Conservation (phyloP, 2,888 invertebrate species). For the Drosophila borborema region DNA sequence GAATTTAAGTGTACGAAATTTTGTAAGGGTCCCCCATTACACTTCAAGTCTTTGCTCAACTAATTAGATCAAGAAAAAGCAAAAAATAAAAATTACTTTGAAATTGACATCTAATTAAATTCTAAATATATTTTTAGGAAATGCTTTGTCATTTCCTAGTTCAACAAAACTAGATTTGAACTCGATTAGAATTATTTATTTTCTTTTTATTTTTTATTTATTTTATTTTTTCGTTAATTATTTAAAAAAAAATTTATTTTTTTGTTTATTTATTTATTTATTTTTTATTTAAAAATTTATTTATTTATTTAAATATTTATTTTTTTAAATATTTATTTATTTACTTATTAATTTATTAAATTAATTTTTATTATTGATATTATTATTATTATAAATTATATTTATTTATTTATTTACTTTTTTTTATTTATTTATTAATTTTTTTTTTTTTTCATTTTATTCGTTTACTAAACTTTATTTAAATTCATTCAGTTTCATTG, state of each 20-base stretch:
- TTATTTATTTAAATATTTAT: not conserved
- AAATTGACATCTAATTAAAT: constrained; percentile 8
- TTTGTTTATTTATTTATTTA: too few relatives aligned
- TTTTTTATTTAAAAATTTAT: not conserved
- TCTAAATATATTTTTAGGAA: not conserved
- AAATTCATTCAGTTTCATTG: not conserved
- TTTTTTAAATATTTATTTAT: not conserved
- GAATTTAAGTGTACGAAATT: not conserved
- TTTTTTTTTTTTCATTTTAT: not conserved
- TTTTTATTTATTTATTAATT: not conserved
- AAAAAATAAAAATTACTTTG: not conserved
- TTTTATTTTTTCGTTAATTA: not conserved
- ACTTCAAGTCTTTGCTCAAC: not conserved
- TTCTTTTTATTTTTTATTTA: too few relatives aligned
- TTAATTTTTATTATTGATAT: too few relatives aligned
- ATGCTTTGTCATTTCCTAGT: not conserved
- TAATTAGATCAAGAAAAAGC: not conserved
- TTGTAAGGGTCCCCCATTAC: constrained; percentile 1
- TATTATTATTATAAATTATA: too few relatives aligned
- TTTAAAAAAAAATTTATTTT: too few relatives aligned
- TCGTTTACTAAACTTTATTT: not conserved
- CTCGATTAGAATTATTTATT: not conserved
- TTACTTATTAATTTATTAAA: not conserved
- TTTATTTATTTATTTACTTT: too few relatives aligned
- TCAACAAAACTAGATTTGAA: not conserved